A percentile compares a stretch with the other conserved stretches of the same genome.
Evolutionary conservation across 2,797 vertebrate genomes (phyloP).

Genomic region (Siniperca scherzeri): DNA sequence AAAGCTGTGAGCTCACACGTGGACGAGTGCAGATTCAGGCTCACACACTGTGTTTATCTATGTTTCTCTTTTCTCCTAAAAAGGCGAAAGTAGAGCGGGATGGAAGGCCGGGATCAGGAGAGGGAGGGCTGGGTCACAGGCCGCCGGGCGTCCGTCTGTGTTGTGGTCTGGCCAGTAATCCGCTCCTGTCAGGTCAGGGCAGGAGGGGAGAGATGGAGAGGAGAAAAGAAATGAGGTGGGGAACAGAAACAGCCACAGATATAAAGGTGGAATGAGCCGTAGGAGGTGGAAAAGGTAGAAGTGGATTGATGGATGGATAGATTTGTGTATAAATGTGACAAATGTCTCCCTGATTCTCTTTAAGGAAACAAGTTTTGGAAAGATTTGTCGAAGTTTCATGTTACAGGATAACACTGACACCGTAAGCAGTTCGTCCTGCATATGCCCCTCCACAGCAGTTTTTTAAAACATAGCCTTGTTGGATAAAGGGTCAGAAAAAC

Average conservation of each 20-base stretch:
- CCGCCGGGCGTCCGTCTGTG: constrained; percentile 40
- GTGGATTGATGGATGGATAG: neutral
- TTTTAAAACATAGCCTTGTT: neutral
- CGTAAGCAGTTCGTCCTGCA: neutral
- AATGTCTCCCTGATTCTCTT: neutral
- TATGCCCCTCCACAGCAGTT: neutral
- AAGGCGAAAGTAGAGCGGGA: constrained; percentile 51
- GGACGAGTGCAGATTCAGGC: neutral
- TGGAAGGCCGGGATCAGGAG: constrained; percentile 33
- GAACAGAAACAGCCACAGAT: neutral
- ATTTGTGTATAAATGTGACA: constrained; percentile 5
- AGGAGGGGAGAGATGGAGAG: neutral
- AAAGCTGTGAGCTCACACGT: constrained; percentile 17
- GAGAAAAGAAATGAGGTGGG: neutral
- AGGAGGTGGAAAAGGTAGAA: neutral
- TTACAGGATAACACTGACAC: neutral
- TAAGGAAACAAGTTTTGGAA: neutral
- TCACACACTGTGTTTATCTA: constrained; percentile 27
- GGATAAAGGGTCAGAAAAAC: constrained; percentile 26
- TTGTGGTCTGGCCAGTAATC: constrained; percentile 61
- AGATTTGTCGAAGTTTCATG: neutral
- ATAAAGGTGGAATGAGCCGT: neutral
- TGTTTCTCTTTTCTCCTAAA: constrained; percentile 59
- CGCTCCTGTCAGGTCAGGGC: neutral
- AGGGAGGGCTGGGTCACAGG: constrained; percentile 50